Base-by-base conservation (phyloP, 2,888 invertebrate species). In the Lomographa bimaculata region DNA sequence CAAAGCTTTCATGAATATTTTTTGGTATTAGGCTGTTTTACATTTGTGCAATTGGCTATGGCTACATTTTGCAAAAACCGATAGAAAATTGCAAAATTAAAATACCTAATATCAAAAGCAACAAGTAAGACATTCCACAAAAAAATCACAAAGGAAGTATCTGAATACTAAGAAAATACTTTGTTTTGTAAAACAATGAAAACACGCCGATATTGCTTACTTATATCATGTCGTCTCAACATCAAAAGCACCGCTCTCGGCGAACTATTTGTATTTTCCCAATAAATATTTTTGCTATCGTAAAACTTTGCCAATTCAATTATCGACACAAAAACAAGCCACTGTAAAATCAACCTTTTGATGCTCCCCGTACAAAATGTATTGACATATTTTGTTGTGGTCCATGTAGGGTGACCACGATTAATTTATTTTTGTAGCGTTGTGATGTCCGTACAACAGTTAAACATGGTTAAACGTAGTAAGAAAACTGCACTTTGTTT, bases 291-390 rank as follows among this genome's bases (percentile, higher is more conserved):
- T 71, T 70, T 63, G 60, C 53, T 59, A 64, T 69, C 66, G 65
- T 70, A 74, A 74, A 43, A 80, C 71, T 73, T 74, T 64, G 58
- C 68, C 71, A 74, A 76, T 79, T 76, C 76, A 83, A 79, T 80
- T 79, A 79, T 64, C 49, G 46, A 55, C 54, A 65, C 65, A 73
- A 78, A 70, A 71, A 69, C 67, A 71, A 63, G 61, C 67, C 64
- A 68, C 69, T 68, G 77, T 72, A 71, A 78, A 79, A 71, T 72
- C 72, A 73, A 72, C 71, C 68, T 74, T 74, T 71, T 72, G 70
- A 70, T 71, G 65, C 54, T 49, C 44, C n/a, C 46, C 42, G 58
- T 54, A 61, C 68, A 64, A 72, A 65, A 60, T 58, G 59, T 71
- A 74, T 71, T 73, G 76, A 75, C 69, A 73, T 72, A 59, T 63